Evolutionary conservation across 2,888 invertebrate species (phyloP).

Genomic region (Helleia helle): DNA sequence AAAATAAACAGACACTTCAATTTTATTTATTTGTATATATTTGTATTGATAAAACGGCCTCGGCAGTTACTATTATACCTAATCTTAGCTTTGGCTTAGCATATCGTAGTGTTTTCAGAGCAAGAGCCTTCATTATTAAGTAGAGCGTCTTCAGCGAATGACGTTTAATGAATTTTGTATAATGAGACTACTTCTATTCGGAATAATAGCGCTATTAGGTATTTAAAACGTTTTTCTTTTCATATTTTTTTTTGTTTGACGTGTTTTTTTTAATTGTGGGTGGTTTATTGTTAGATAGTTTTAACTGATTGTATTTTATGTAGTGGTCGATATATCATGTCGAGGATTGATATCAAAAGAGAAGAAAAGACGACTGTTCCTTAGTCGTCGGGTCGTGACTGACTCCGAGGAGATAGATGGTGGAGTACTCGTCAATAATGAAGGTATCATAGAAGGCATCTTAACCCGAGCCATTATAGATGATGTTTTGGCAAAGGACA

Average conservation of each 20-base stretch:
- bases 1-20: too few relatives aligned
- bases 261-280: constrained; percentile 16
- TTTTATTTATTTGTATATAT: not conserved
- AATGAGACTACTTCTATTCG: not conserved
- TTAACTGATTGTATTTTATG: too few relatives aligned
- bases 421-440: constrained; percentile 71
- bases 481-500: constrained; percentile 32
- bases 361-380: constrained; percentile 38
- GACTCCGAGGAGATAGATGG: constrained; percentile 68
- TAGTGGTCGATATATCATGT: constrained; percentile 19
- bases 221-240: constrained; percentile 1
- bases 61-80: not conserved
- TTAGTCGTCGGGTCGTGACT: constrained; percentile 63
- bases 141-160: not conserved
- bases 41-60: constrained; percentile 6
- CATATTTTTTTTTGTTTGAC: constrained; percentile 2
- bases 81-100: not conserved
- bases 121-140: constrained; percentile 1
- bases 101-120: constrained; percentile 2
- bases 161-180: not conserved
- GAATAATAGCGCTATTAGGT: constrained; percentile 9
- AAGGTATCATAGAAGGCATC: constrained; percentile 74
- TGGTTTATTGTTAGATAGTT: not conserved
- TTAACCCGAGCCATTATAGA: constrained; percentile 55
- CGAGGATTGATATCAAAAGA: constrained; percentile 24